Conservation (phyloP, 2,888 invertebrate species). For the Limnephilus auricula region DNA sequence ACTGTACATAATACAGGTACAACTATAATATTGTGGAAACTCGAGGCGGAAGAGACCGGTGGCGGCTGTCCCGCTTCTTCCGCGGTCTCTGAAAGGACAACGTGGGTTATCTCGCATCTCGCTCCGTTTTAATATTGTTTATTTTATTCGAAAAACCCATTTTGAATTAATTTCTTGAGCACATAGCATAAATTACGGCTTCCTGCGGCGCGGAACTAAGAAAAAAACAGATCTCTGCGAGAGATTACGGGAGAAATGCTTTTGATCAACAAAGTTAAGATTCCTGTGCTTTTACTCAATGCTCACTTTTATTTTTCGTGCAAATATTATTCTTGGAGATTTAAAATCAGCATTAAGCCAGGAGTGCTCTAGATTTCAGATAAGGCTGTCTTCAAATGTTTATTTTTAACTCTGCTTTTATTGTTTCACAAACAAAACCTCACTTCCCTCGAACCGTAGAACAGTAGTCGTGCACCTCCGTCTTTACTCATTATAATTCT, state of each 20-base stretch:
- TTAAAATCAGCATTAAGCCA: slow-evolving; percentile 2
- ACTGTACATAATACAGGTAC: no score
- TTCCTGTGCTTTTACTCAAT: not conserved
- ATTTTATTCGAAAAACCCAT: slow-evolving; percentile 27
- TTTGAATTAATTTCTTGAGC: slow-evolving; percentile 44
- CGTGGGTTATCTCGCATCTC: slow-evolving; percentile 39
- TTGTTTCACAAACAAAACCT: not conserved
- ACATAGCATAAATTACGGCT: slow-evolving; percentile 35
- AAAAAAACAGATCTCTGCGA: slow-evolving; percentile 34
- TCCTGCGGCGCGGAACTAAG: not conserved
- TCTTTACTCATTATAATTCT: not conserved
- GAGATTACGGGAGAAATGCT: slow-evolving; percentile 17
- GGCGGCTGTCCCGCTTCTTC: not conserved
- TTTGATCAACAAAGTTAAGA: slow-evolving; percentile 13
- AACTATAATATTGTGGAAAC: no score
- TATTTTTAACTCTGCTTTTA: not conserved
- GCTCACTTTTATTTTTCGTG: not conserved
- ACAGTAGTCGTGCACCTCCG: not conserved
- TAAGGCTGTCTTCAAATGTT: not conserved
- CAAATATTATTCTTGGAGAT: not conserved
- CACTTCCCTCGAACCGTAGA: not conserved
- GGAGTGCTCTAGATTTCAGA: not conserved
- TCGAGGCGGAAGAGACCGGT: not conserved
- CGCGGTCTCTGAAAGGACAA: slow-evolving; percentile 13
- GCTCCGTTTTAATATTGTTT: slow-evolving; percentile 32